These are phyloP conservation scores for Vimba vimba DNA, from an alignment of 2,113 vertebrate species.

Conservation along the genomic window DNA sequence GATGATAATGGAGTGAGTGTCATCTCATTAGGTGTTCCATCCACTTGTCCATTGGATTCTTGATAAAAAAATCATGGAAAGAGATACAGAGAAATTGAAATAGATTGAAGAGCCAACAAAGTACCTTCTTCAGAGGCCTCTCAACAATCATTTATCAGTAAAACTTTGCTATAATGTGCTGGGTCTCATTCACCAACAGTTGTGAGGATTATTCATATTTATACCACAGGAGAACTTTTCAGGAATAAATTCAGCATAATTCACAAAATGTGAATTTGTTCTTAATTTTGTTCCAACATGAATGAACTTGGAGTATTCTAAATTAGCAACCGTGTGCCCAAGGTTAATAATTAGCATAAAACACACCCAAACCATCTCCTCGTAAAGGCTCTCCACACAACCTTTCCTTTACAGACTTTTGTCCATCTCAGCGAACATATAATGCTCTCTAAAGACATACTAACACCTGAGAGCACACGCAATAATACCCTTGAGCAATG, in stretches of 20 bases:
- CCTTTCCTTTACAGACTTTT: neutral
- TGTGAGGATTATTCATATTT: neutral
- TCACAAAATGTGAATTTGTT: neutral
- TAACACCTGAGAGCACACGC: neutral
- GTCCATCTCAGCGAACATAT: neutral
- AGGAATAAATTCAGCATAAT: neutral
- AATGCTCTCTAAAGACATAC: neutral
- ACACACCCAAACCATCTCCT: neutral
- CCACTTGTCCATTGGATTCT: constrained; percentile 1
- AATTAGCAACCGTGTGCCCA: neutral
- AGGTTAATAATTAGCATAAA: neutral
- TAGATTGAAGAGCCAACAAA: neutral
- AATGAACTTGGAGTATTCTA: neutral
- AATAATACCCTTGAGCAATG: neutral
- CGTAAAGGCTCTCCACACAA: neutral
- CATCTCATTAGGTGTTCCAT: neutral
- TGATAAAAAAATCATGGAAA: neutral
- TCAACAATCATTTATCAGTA: neutral
- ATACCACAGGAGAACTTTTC: neutral
- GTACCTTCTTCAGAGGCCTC: neutral
- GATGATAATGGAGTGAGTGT: neutral
- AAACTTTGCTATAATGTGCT: neutral
- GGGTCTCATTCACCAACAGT: neutral
- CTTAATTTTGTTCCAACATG: neutral
- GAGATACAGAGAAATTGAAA: neutral